Percentiles rank a stretch among this genome's conserved stretches.
phyloP scores from a whole-genome alignment of 2,888 invertebrate species.

The Oscheius sp. region DNA sequence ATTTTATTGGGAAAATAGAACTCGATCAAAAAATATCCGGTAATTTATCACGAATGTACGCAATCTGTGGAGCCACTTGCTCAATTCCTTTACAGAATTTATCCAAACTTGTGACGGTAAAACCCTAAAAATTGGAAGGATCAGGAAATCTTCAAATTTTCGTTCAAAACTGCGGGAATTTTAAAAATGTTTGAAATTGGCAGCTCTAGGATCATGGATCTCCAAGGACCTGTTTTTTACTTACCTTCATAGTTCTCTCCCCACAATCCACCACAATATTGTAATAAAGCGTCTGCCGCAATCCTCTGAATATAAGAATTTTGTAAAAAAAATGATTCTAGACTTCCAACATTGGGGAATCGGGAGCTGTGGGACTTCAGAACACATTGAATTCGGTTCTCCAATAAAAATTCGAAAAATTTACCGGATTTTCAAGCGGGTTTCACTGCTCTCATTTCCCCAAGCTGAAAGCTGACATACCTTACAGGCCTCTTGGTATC shows the following conservation, averaged over 20 bases:
- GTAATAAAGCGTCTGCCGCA: neutral
- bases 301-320: neutral
- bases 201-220: too few relatives aligned
- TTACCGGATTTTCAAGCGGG: too few relatives aligned
- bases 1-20: slow-evolving; percentile 12
- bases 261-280: slow-evolving; percentile 29
- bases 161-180: too few relatives aligned
- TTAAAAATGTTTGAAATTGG: too few relatives aligned
- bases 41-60: slow-evolving; percentile 12
- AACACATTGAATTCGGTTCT: too few relatives aligned
- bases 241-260: slow-evolving; percentile 25
- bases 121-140: slow-evolving; percentile 10
- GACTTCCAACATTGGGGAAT: too few relatives aligned
- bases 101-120: slow-evolving; percentile 19
- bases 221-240: too few relatives aligned
- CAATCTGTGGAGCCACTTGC: neutral
- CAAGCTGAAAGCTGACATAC: too few relatives aligned
- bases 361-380: too few relatives aligned
- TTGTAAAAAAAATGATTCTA: neutral
- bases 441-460: too few relatives aligned
- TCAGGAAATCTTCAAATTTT: neutral
- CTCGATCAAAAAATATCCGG: slow-evolving; percentile 12
- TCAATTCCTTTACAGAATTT: slow-evolving; percentile 3
- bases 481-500: slow-evolving; percentile 13
- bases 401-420: too few relatives aligned